Evolutionary conservation across 2,113 vertebrate species (phyloP), one percentile per base, ranked within the genome.

Genomic region (Chloebia gouldiae): DNA sequence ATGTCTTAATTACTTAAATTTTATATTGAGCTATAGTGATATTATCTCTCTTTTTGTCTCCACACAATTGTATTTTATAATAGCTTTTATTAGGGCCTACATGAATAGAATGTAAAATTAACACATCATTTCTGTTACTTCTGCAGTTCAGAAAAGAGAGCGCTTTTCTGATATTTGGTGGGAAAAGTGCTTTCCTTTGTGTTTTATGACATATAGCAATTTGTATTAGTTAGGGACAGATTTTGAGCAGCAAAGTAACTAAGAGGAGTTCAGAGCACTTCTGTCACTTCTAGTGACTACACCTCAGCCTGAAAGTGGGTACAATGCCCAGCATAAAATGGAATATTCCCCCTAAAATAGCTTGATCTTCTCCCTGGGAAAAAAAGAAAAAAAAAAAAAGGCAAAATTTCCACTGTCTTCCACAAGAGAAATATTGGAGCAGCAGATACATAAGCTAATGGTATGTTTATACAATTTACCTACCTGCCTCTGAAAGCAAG

Each of bases 1-100:
- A 98, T 97, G 97, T 98, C 98, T 98, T 98, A 98, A 98, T 98
- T 98, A 98, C 98, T 98, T 98, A 98, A 98, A 98, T 98, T 98
- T 98, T 98, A 98, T 98, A 98, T 98, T 98, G 97, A 98, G 97
- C 97, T 96, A 97, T 97, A 98, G 98, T 97, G 98, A 98, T 98
- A 98, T 97, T 98, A 98, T 98, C 98, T 98, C 97, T 97, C 98
- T 97, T 98, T 98, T 98, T 98, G 98, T 98, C 98, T 98, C 97
- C 96, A 96, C 94, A 98, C 98, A 98, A 98, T 98, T 98, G 98
- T 98, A 97, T 97, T 98, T 98, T 98, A 98, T 98, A 98, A 98
- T 98, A 96, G 98, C 98, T 98, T 98, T 98, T 98, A 98, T 98
- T 98, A 98, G 98, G 95, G 96, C 80, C 96, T 97, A 97, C 98